phyloP scores from a whole-genome alignment of 1,140 invertebrate species.

The Aradophagus sp. region DNA sequence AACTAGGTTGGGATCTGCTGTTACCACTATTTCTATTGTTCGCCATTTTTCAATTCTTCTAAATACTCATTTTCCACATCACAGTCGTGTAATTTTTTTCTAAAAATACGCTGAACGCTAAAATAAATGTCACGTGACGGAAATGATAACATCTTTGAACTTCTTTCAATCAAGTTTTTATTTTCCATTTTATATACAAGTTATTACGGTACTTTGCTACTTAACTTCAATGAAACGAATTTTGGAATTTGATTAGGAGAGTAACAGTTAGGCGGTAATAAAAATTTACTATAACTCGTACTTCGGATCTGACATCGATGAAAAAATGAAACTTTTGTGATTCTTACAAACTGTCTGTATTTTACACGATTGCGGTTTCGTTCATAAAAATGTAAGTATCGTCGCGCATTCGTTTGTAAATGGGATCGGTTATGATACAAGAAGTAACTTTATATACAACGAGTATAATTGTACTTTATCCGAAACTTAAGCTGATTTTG shows the following conservation, averaged over 20 bases:
- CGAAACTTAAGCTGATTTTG: slow-evolving; percentile 59
- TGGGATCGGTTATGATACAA: slow-evolving; percentile 61
- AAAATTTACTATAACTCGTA: too few species aligned
- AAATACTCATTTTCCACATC: neutral
- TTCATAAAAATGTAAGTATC: slow-evolving; percentile 66
- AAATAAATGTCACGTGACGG: too few species aligned
- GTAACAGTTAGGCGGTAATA: too few species aligned
- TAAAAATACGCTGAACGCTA: too few species aligned
- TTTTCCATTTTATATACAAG: slow-evolving; percentile 39
- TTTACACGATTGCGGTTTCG: too few species aligned
- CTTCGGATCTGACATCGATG: too few species aligned
- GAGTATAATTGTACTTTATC: slow-evolving; percentile 50
- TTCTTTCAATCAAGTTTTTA: slow-evolving; percentile 27
- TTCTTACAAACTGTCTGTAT: too few species aligned
- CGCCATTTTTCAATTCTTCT: slow-evolving; percentile 2
- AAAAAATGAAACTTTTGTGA: too few species aligned
- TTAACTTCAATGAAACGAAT: slow-evolving; percentile 24
- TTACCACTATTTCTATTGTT: slow-evolving; percentile 29
- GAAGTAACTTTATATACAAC: slow-evolving; percentile 63
- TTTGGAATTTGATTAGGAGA: slow-evolving; percentile 22
- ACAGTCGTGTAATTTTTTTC: too few species aligned
- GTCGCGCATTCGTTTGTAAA: slow-evolving; percentile 54
- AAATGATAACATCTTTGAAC: too few species aligned
- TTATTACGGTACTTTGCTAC: too few species aligned
- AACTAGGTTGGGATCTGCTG: slow-evolving; percentile 50